Evolutionary conservation across 2,113 vertebrate species (phyloP).

Genomic region (Cyanoramphus novaezelandiae): DNA sequence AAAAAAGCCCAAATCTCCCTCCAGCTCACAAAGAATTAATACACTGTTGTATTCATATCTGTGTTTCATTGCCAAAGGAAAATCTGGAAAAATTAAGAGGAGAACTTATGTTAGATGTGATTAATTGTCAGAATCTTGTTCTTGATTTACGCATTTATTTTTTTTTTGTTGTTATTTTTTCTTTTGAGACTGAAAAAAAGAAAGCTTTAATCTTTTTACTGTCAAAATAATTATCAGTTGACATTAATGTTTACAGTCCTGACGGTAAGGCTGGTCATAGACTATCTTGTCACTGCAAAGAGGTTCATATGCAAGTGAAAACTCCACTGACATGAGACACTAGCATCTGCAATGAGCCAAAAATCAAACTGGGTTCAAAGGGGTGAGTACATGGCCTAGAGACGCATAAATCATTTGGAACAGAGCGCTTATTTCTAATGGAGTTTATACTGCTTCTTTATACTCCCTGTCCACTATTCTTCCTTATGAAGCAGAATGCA

Average conservation of each 20-base stretch:
- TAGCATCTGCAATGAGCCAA: neutral
- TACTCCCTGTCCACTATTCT: neutral
- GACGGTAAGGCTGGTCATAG: neutral
- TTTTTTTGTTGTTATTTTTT: neutral
- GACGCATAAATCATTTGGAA: neutral
- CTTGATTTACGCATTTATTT: fast-evolving
- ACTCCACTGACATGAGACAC: fast-evolving
- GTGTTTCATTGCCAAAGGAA: neutral
- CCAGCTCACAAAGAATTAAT: neutral
- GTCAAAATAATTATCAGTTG: neutral
- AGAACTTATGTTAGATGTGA: neutral
- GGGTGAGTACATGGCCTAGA: neutral
- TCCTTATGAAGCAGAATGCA: neutral
- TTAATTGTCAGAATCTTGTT: neutral
- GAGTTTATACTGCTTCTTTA: neutral
- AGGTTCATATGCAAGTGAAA: neutral
- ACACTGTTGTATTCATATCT: neutral
- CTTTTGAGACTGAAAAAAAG: neutral
- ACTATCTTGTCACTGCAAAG: neutral
- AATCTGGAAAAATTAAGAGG: neutral
- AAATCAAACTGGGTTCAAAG: neutral
- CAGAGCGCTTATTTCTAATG: neutral
- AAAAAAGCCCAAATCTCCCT: fast-evolving
- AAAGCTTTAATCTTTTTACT: neutral
- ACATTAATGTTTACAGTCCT: neutral